phyloP scores from a whole-genome alignment of 2,797 vertebrate genomes.

The Bovichtus variegatus region DNA sequence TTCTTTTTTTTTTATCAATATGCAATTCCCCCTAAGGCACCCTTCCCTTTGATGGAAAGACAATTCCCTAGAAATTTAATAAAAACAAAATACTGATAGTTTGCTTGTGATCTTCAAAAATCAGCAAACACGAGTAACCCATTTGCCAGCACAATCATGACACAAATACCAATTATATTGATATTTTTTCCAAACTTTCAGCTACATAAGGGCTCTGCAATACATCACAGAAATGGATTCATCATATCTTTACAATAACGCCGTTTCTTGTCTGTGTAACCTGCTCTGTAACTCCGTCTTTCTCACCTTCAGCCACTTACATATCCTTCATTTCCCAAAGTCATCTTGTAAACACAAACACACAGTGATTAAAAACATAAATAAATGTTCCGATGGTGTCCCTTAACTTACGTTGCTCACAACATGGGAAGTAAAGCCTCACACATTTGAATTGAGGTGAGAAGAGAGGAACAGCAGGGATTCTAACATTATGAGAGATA shows the following conservation, averaged over 20 bases:
- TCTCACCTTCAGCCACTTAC: conserved; percentile 19
- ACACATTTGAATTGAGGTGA: conserved; percentile 8
- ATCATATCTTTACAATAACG: neutral
- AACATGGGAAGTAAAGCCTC: conserved; percentile 26
- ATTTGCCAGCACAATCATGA: conserved; percentile 24
- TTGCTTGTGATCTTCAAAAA: conserved; percentile 38
- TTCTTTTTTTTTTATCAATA: conserved; percentile 58
- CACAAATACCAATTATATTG: neutral
- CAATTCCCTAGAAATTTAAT: conserved; percentile 37
- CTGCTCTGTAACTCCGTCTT: conserved; percentile 4
- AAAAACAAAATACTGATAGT: conserved; percentile 52
- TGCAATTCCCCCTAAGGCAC: conserved; percentile 79
- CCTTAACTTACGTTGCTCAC: conserved; percentile 37
- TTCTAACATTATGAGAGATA: neutral
- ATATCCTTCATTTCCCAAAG: conserved; percentile 46
- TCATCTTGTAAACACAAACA: conserved; percentile 60
- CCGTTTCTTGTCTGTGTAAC: neutral
- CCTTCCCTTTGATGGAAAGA: conserved; percentile 76
- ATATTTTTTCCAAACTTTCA: conserved; percentile 21
- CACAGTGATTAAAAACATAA: conserved; percentile 31
- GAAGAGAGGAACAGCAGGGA: conserved; percentile 17
- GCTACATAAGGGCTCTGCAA: conserved; percentile 17
- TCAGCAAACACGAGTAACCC: conserved; percentile 16
- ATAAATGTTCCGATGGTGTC: conserved; percentile 37
- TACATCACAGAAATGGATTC: neutral